Evolutionary conservation across 2,113 vertebrate species (phyloP).

Genomic region (Cochlearius cochlearius): DNA sequence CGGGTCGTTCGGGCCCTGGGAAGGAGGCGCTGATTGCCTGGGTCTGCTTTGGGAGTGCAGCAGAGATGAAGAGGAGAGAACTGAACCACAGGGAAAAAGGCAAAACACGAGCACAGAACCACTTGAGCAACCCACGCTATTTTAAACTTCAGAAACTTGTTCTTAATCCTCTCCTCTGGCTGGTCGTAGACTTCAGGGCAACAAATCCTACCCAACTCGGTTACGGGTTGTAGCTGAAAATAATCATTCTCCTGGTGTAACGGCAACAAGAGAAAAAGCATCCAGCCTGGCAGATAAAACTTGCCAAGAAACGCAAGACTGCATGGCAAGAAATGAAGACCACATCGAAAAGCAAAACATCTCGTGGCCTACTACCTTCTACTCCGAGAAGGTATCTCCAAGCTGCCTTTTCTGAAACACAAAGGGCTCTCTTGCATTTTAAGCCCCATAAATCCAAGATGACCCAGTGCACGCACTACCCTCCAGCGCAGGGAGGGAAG

Average conservation of each 20-base stretch:
- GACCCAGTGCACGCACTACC: not conserved
- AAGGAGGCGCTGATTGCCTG: not conserved
- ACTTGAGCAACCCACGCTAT: accelerated
- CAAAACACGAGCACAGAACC: not conserved
- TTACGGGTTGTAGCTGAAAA: not conserved
- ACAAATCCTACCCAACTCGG: too few species aligned
- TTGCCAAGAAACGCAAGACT: not conserved
- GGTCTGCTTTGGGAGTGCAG: not conserved
- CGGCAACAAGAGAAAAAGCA: not conserved
- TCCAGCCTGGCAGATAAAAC: not conserved
- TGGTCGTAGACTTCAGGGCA: not conserved
- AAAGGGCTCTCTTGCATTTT: not conserved
- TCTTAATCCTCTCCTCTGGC: not conserved
- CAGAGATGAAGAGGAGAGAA: not conserved
- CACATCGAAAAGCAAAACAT: not conserved
- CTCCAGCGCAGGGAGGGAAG: not conserved
- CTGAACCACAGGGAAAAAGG: accelerated
- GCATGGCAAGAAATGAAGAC: not conserved
- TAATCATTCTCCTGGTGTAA: accelerated
- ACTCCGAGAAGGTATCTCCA: not conserved
- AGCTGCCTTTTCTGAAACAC: not conserved
- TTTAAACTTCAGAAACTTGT: not conserved
- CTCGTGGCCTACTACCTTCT: accelerated
- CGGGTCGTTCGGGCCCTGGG: not conserved
- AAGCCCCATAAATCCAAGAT: not conserved